Base-by-base conservation (phyloP, 2,888 invertebrate genomes). In the Stenodema calcarata region DNA sequence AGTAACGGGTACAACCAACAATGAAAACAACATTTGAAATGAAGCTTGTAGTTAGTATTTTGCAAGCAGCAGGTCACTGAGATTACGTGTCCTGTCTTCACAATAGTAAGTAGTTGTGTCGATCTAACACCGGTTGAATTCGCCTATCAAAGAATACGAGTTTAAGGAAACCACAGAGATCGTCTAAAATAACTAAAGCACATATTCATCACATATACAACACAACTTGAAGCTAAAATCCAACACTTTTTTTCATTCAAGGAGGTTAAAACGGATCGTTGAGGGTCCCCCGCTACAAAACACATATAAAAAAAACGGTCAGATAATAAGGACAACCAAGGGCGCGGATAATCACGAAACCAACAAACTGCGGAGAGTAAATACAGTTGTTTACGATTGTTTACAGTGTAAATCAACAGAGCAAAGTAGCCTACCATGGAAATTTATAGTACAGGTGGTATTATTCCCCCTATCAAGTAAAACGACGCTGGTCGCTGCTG, bases 361-460 rank as follows among this genome's bases (percentile, higher is more conserved):
- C 54, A 54, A 50, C 28, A 28, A n/a, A 80, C 54, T 30, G 12
- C 6, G 14, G n/a, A 0, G 35, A 18, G n/a, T 4, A 28, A 80
- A 80, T 80, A 23, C 28, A 54, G 7, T 12, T 9, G 30, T 27
- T 50, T 47, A 80, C 80, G 50, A 80, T 80, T 73, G 54, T 54
- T 80, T 30, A 6, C 11, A 3, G 28, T 28, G 47, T 44, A 50
- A 54, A 80, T 50, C 80, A 80, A 27, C 69, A 41, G 41, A 62
- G 42, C 18, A 27, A 54, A 62, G 82, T 23, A 69, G 93, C 95
- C 94, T 93, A 98, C 98, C 98, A 93, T 97, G 97, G 92, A 98
- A 94, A 94, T 98, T 98, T 92, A 98, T 96, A 91, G 97, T 97
- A 93, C 97, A 97, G 92, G 97, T 97, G 92, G 97, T 98, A 93